Base-by-base conservation (phyloP, 2,797 vertebrate genomes). In the Luscinia luscinia region DNA sequence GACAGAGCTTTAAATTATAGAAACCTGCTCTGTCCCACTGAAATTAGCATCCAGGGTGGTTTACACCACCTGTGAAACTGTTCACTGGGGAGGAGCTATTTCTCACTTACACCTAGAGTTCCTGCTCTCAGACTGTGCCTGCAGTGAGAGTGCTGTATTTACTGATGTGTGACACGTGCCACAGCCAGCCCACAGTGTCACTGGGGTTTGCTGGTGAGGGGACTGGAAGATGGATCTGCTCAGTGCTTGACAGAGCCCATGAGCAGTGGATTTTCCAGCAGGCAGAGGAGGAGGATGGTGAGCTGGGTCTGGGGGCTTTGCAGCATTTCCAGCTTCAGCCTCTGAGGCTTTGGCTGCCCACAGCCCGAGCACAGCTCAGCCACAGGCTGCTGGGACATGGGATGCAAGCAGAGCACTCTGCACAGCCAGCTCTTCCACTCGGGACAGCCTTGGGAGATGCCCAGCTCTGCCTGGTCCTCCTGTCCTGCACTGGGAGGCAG, bases 81-180 rank as follows among this genome's bases (percentile, higher is more conserved):
- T 14, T 86, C 18, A 22, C 21, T 0, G 1, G 19, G 41, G 23
- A 81, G n/a, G 59, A 79, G 14, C 6, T 4, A 0, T 18, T 55
- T 79, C 55, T 28, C 26, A 27, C 43, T 30, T 36, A 10, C 48
- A 9, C 49, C 52, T 19, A 10, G 41, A 26, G 13, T 28, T 12
- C 48, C 16, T 4, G 6, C 20, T 78, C 51, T 62, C 52, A 40
- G 27, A 0, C 22, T 3, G 84, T 17, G 27, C 59, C 46, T 68
- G 68, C 64, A 32, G 7, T 6, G 55, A 62, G 43, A 69, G 19
- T 28, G 74, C 69, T 52, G 36, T 13, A 1, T 72, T 81, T 43
- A 18, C 8, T n/a, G 6, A 8, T 0, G 0, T 26, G 36, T 46
- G 17, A 12, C 22, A 36, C 3, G 0, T 2, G 32, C 18, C 78